Evolutionary conservation across 2,113 vertebrate species (phyloP), one percentile per base, ranked within the genome.

Genomic region (Sigmodon hispidus): DNA sequence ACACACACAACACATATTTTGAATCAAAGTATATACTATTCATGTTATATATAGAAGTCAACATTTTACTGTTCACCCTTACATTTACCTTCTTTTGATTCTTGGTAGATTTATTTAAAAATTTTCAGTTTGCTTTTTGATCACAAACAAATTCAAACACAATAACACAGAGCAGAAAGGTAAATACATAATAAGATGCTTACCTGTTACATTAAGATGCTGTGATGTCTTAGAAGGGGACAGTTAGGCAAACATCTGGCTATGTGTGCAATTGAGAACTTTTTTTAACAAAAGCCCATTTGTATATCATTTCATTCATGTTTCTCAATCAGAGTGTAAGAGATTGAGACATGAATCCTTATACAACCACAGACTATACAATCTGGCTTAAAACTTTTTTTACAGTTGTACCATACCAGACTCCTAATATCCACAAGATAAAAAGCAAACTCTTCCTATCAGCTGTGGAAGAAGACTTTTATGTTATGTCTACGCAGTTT

Each of bases 251-350:
- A 57, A 61, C 55, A 69, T 34, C 26, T 89, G 34, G 11, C 22
- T 83, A 31, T 76, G 29, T 19, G 86, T 4, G 43, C 11, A 19
- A 15, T 43, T 36, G 52, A 69, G 10, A 2, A 43, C 9, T 73
- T 7, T 65, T 81, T 61, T 75, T 48, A 19, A 24, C 34, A 43
- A 81, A 87, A 84, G 1, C 16, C 40, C 11, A 63, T n/a, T n/a
- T n/a, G 2, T 83, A 15, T 87, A 87, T 93, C 50, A 55, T 91
- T 84, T 87, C 24, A 88, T 89, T 90, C n/a, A 70, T 63, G 63
- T 65, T 94, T 79, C 29, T 57, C 72, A 79, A 12, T 19, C n/a
- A 55, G 45, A 19, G 48, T 61, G 45, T 61, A 67, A 10, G 40
- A 93, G 57, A 40, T 2, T 0, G 17, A 48, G 15, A 43, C 87